A percentile compares a stretch with the other conserved stretches of the same genome.
Conservation (phyloP, 2,888 invertebrate genomes). For the Chouioia cunea region DNA sequence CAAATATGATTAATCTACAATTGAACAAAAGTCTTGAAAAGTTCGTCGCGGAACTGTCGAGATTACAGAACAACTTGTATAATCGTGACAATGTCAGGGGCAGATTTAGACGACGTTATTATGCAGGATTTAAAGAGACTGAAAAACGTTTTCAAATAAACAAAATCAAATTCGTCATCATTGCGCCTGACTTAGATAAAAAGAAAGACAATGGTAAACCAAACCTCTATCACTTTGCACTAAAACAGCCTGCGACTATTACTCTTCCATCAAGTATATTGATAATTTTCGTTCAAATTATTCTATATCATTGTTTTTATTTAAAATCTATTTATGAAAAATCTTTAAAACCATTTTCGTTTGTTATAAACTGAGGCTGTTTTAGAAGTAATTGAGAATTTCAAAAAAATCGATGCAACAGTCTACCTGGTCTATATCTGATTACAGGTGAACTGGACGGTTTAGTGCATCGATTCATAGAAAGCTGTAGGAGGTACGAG, state of each 20-base stretch:
- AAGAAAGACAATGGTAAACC: constrained; percentile 54
- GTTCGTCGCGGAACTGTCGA: constrained; percentile 54
- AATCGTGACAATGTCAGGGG: constrained; percentile 56
- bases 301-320: not conserved
- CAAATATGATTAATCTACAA: constrained; percentile 53
- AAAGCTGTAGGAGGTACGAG: constrained; percentile 52
- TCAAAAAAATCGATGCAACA: not conserved
- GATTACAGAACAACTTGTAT: constrained; percentile 57
- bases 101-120: constrained; percentile 54
- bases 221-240: too few species aligned
- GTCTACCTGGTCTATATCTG: constrained; percentile 1
- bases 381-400: not conserved
- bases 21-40: constrained; percentile 52
- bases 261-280: too few species aligned
- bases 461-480: constrained; percentile 51
- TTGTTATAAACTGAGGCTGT: too few species aligned
- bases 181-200: constrained; percentile 60
- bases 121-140: constrained; percentile 58
- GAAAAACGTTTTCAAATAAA: constrained; percentile 54
- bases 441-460: constrained; percentile 58
- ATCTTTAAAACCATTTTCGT: too few species aligned
- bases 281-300: too few species aligned
- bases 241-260: too few species aligned
- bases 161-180: constrained; percentile 57
- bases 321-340: too few species aligned